phyloP scores from a whole-genome alignment of 2,113 vertebrate species.

The Aspiorhynchus laticeps region DNA sequence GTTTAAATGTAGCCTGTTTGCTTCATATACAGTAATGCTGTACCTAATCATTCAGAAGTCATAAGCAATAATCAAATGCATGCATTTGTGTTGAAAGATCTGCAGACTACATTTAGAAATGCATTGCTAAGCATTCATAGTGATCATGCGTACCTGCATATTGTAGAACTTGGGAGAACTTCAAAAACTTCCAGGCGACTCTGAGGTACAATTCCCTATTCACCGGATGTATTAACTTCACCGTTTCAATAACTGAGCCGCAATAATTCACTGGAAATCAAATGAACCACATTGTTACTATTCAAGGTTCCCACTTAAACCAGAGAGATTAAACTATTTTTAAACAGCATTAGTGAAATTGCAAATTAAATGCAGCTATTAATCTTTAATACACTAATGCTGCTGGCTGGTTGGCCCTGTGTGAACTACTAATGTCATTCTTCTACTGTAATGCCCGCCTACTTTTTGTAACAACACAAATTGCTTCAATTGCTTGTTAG shows the following conservation, averaged over 20 bases:
- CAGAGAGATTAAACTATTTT: slow-evolving; percentile 5
- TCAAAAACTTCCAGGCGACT: slow-evolving; percentile 62
- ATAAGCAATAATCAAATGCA: slow-evolving; percentile 13
- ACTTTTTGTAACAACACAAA: slow-evolving; percentile 3
- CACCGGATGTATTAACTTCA: slow-evolving; percentile 49
- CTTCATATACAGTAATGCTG: background rate
- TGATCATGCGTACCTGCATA: slow-evolving; percentile 59
- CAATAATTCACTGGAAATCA: slow-evolving; percentile 50
- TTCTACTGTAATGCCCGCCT: background rate
- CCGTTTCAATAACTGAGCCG: slow-evolving; percentile 7
- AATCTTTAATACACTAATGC: slow-evolving; percentile 21
- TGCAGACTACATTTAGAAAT: slow-evolving; percentile 12
- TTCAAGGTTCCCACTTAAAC: background rate
- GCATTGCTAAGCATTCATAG: slow-evolving; percentile 19
- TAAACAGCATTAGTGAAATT: slow-evolving; percentile 20
- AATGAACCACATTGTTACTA: slow-evolving; percentile 5
- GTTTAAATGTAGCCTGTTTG: background rate
- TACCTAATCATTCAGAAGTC: slow-evolving; percentile 1
- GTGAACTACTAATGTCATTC: slow-evolving; percentile 7
- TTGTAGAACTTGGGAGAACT: slow-evolving; percentile 63
- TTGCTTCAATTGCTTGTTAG: background rate
- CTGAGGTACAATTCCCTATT: slow-evolving; percentile 45
- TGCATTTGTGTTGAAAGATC: slow-evolving; percentile 17
- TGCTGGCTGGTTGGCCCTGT: background rate
- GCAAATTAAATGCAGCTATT: background rate